A percentile compares a stretch with the other conserved stretches of the same genome.
Evolutionary conservation across 2,797 vertebrate genomes (phyloP).

Genomic region (Mus minutoides): DNA sequence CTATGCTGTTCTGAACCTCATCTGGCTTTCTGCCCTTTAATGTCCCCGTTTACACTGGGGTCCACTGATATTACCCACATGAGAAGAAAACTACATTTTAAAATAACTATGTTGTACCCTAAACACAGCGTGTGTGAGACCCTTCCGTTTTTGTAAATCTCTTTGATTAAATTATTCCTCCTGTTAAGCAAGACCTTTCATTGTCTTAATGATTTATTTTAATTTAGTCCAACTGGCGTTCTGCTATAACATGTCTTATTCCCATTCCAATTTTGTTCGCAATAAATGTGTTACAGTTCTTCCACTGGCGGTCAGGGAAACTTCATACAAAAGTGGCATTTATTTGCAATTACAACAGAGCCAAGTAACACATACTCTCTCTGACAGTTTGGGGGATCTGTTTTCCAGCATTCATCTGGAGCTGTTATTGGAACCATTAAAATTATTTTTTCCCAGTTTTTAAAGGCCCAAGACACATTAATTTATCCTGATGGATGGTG

Average conservation of each 20-base stretch:
- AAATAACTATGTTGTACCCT: constrained; percentile 34
- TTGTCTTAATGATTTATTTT: constrained; percentile 82
- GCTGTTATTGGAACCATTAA: constrained; percentile 83
- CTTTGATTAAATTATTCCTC: constrained; percentile 76
- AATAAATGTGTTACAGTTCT: constrained; percentile 84
- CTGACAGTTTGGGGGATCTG: constrained; percentile 83
- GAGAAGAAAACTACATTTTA: constrained; percentile 48
- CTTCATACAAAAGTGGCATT: constrained; percentile 80
- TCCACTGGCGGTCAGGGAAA: constrained; percentile 79
- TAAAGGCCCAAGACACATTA: constrained; percentile 72
- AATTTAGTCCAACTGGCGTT: constrained; percentile 77
- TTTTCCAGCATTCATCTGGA: constrained; percentile 83
- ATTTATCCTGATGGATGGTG: constrained; percentile 77
- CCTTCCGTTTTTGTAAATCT: constrained; percentile 60
- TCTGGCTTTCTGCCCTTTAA: constrained; percentile 56
- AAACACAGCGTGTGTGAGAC: constrained; percentile 46
- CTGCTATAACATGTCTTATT: constrained; percentile 79
- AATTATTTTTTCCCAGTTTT: constrained; percentile 77
- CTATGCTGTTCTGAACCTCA: constrained; percentile 57
- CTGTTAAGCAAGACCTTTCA: constrained; percentile 77
- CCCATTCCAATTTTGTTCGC: constrained; percentile 78
- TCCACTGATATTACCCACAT: constrained; percentile 28
- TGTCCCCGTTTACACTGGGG: not conserved
- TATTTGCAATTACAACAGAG: constrained; percentile 78
- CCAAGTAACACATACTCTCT: constrained; percentile 84